phyloP scores from a whole-genome alignment of 92 coral and sea anemone species.

The Actinernus sp. region DNA sequence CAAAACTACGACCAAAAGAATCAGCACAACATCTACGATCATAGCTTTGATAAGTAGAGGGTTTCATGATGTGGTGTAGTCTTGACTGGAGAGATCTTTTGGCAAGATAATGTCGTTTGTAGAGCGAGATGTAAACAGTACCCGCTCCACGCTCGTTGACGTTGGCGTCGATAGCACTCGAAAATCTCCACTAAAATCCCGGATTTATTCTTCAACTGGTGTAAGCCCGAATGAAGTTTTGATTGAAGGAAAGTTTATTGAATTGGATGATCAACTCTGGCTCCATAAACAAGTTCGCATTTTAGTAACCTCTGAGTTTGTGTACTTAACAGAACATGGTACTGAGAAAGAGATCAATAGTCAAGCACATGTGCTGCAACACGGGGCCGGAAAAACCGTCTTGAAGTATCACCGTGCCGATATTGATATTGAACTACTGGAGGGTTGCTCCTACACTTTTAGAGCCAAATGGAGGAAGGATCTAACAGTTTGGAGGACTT shows the following conservation, averaged over 20 bases:
- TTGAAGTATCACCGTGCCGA: constrained; percentile 75
- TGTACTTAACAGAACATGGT: constrained; percentile 78
- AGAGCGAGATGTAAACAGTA: constrained; percentile 9
- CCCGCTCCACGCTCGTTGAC: background rate
- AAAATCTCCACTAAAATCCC: constrained; percentile 13
- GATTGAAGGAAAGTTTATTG: constrained; percentile 90
- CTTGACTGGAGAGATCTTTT: too few relatives aligned
- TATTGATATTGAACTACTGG: constrained; percentile 62
- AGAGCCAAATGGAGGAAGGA: constrained; percentile 83
- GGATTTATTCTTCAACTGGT: constrained; percentile 2
- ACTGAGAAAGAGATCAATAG: constrained; percentile 62
- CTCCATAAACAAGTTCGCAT: constrained; percentile 81
- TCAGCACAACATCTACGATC: too few relatives aligned
- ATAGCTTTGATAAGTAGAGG: background rate
- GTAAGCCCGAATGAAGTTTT: constrained; percentile 58
- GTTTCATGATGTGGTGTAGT: constrained; percentile 8
- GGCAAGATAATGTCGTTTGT: constrained; percentile 18
- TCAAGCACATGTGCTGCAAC: constrained; percentile 77
- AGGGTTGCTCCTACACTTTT: constrained; percentile 85
- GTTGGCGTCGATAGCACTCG: background rate
- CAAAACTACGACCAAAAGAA: too few relatives aligned
- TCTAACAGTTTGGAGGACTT: constrained; percentile 57
- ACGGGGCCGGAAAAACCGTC: constrained; percentile 74
- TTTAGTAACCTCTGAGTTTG: constrained; percentile 80
- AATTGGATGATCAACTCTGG: constrained; percentile 78